These are phyloP conservation scores for Microctenopoma steveboyesi DNA, from an alignment of 2,797 vertebrate species.

Conservation along the genomic window DNA sequence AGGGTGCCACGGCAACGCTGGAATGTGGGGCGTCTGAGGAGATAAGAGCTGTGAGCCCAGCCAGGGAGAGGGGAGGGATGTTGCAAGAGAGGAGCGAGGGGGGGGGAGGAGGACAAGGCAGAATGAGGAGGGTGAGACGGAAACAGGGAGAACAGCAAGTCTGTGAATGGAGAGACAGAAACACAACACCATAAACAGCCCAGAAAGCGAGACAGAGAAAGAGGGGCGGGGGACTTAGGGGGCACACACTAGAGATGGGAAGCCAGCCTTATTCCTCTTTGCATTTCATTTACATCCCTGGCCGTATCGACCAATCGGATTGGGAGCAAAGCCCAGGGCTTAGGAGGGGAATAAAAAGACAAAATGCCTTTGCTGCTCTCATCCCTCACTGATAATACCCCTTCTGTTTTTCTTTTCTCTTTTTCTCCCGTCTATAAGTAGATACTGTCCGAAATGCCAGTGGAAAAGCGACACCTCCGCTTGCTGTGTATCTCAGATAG, in stretches of 20 bases:
- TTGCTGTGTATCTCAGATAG: constrained; percentile 88
- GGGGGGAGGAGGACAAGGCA: constrained; percentile 44
- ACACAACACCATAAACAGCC: constrained; percentile 80
- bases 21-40: constrained; percentile 88
- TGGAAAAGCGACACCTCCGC: constrained; percentile 88
- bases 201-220: constrained; percentile 74
- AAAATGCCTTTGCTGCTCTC: constrained; percentile 90
- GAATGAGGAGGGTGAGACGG: constrained; percentile 71
- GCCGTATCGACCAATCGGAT: constrained; percentile 95
- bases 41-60: constrained; percentile 87
- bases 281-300: constrained; percentile 98
- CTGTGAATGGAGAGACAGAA: constrained; percentile 80
- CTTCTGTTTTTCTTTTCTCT: constrained; percentile 87
- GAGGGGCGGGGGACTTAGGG: constrained; percentile 70
- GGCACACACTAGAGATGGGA: constrained; percentile 83
- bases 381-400: constrained; percentile 90
- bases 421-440: constrained; percentile 85
- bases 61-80: constrained; percentile 76
- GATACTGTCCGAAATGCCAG: constrained; percentile 91
- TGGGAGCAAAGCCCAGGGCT: constrained; percentile 89
- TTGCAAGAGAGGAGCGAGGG: constrained; percentile 43
- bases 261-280: constrained; percentile 93
- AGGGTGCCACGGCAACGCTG: constrained; percentile 86
- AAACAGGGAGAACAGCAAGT: constrained; percentile 74
- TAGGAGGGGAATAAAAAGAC: constrained; percentile 90